Base-by-base conservation (phyloP, 2,797 vertebrate genomes). In the Mus minutoides region DNA sequence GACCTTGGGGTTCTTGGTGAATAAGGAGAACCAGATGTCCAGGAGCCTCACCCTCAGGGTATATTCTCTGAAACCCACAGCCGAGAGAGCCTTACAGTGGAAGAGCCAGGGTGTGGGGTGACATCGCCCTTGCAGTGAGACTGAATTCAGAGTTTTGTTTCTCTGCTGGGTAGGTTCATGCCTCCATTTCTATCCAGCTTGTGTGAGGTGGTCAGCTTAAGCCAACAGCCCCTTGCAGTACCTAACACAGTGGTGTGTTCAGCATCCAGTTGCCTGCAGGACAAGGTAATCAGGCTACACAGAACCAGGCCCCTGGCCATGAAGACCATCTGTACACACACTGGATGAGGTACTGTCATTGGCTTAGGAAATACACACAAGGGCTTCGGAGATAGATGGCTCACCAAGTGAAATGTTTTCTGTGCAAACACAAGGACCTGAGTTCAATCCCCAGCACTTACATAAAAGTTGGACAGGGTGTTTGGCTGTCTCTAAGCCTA, bases 1-100 rank as follows among this genome's bases (percentile, higher is more conserved):
- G 85, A 97, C 83, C 93, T 98, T 90, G 60, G 73, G 96, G 84
- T 52, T 97, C 92, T 90, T 1, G 17, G 77, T 4, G 94, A 92
- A 43, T 93, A 84, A 93, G 62, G 10, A 14, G 54, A 94, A 22
- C 12, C 8, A 11, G 17, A 19, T 0, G 1, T 31, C 40, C 3
- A 2, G 75, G 67, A 64, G 9, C 21, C 43, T 94, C 43, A 1
- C 17, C 1, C 46, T 60, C 2, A 1, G 13, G 34, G 79, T 26
- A 16, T 31, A 3, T 24, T 69, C 31, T 79, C 40, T 37, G 49
- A 56, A 90, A 56, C 49, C 0, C 1, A 80, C 9, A 24, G 54
- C 31, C 31, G 37, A 31, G 75, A 43, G 69, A 43, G 40, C 69
- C 9, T 92, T 79, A 90, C 9, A 49, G 43, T 26, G 19, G 49